A percentile compares a stretch with the other conserved stretches of the same genome.
phyloP scores from a whole-genome alignment of 1,140 invertebrate species.

The Yoshiicerus persimilis region DNA sequence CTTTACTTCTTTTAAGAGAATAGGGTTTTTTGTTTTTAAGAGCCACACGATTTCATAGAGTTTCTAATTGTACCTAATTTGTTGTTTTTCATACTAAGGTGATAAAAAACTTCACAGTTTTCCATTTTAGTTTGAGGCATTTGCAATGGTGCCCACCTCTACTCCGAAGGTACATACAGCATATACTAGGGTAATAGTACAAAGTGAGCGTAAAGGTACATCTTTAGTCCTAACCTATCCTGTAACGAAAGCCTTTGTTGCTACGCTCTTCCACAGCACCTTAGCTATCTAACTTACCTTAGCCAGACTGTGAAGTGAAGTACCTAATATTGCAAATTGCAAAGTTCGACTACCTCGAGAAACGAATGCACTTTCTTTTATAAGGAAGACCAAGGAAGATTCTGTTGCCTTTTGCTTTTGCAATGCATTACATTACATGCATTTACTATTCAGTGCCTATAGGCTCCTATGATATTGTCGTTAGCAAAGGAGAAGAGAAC shows the following conservation, averaged over 20 bases:
- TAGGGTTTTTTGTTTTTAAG: too few species aligned
- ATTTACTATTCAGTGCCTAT: not conserved
- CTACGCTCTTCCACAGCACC: not conserved
- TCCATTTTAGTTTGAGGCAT: too few species aligned
- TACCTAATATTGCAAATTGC: not conserved
- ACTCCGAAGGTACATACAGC: not conserved
- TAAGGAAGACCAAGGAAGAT: constrained; percentile 15
- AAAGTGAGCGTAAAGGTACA: not conserved
- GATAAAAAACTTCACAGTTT: too few species aligned
- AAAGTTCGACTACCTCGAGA: constrained; percentile 4
- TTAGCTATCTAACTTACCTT: not conserved
- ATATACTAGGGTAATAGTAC: not conserved
- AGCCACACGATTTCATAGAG: too few species aligned
- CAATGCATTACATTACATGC: not conserved
- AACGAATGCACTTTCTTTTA: constrained; percentile 11
- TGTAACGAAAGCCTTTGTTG: not conserved
- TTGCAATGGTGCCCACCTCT: not conserved
- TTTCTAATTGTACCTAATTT: too few species aligned
- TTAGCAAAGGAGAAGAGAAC: not conserved
- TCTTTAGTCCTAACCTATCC: not conserved
- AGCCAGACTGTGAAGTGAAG: not conserved
- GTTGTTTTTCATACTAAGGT: too few species aligned
- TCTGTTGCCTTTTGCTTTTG: not conserved
- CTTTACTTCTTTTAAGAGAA: too few species aligned
- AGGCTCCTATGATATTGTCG: not conserved